Conservation (phyloP, 2,888 invertebrate genomes). For the Bedellia somnulentella region DNA sequence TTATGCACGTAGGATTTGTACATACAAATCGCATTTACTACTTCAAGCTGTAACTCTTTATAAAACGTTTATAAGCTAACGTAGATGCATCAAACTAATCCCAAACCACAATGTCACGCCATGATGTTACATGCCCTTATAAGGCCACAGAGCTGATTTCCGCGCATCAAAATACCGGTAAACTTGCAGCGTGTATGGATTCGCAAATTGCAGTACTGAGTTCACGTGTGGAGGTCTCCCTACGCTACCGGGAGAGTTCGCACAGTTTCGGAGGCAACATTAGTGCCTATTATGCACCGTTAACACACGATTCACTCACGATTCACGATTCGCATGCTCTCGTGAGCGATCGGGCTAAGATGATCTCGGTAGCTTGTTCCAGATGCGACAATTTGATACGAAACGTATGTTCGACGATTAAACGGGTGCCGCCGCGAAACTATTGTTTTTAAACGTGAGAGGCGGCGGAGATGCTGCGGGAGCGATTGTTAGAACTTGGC, state of each 20-base stretch:
- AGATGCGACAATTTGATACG: too few species aligned
- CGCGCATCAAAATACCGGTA: slow-evolving; percentile 6
- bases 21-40: too few species aligned
- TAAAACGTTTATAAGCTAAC: slow-evolving; percentile 9
- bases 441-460: too few species aligned
- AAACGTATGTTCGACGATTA: too few species aligned
- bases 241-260: slow-evolving; percentile 55
- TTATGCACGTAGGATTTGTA: too few species aligned
- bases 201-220: slow-evolving; percentile 38
- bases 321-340: slow-evolving; percentile 36
- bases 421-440: too few species aligned
- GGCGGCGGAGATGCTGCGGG: too few species aligned
- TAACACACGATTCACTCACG: slow-evolving; percentile 55
- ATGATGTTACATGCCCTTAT: too few species aligned
- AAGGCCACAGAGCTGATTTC: not conserved
- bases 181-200: slow-evolving; percentile 4
- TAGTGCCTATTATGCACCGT: slow-evolving; percentile 60
- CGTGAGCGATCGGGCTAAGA: slow-evolving; percentile 53
- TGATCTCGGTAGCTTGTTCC: slow-evolving; percentile 55
- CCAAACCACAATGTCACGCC: too few species aligned
- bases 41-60: slow-evolving; percentile 32
- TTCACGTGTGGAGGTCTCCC: slow-evolving; percentile 43
- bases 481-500: too few species aligned
- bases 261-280: slow-evolving; percentile 58
- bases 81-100: not conserved